Base-by-base conservation (phyloP, 2,113 vertebrate species). In the Marmota flaviventris region DNA sequence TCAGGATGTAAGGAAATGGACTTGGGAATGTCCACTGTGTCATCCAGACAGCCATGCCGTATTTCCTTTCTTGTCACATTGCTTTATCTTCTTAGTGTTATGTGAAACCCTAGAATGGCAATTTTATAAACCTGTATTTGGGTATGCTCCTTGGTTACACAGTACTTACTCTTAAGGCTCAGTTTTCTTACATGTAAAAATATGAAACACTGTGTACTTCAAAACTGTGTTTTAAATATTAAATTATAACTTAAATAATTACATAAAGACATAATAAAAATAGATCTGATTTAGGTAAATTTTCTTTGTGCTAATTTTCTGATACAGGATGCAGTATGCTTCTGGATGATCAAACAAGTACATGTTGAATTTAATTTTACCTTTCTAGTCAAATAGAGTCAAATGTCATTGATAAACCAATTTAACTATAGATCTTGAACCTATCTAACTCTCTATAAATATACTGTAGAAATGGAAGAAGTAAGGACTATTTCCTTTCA, bases 241-340 rank as follows among this genome's bases (percentile, higher is more conserved):
- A n/a, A 93, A 51, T 76, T 93, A 84, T 70, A 88, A 83, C 88
- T 61, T 42, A 34, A 79, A 56, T 91, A 92, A 39, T 86, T 61
- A 48, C n/a, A 56, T 48, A 85, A 48, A 89, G 20, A 25, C 45
- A 25, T 75, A 34, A 76, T 83, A 18, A 61, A 77, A 53, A 6
- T 86, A 92, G 27, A 0, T 84, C 16, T 94, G 39, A 87, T 48
- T 72, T 93, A 85, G 25, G 65, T 77, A 53, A 67, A 69, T 67
- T 69, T 96, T 93, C 24, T 76, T 39, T 73, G 56, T 90, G 70
- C 65, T 24, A 76, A 0, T 85, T 63, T 79, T 83, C 42, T 34
- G n/a, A n/a, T 39, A 39, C 39, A 39, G 83, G 32, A 25, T 51
- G 16, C 11, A 45, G 3, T 69, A 37, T 69, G 45, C 29, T 56